Base-by-base conservation (phyloP, 2,797 vertebrate species). In the Pseudopleuronectes americanus region DNA sequence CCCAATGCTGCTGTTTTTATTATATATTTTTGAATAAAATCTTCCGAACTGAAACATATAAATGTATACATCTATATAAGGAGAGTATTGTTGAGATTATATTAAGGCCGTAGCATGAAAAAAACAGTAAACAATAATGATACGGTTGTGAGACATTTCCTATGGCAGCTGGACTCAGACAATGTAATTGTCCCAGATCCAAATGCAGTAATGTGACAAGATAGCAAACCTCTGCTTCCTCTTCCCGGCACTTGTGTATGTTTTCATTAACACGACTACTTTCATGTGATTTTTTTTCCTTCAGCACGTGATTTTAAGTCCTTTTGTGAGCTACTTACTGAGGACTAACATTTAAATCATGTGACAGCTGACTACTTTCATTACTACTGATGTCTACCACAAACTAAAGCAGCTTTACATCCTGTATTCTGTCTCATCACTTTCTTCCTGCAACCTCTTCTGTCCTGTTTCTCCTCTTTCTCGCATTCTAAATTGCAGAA, bases 401-500 rank as follows among this genome's bases (percentile, higher is more conserved):
- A 83, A 73, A 75, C 19, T 9, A 77, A 56, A 38, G 75, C 51
- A 67, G 47, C 66, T 77, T 80, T 85, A 87, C 74, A 84, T 78
- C 66, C 64, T 57, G 21, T 56, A 73, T 69, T 83, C 60, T 59
- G 84, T 85, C 76, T 83, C 64, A 77, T 81, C 43, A 68, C 83
- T 54, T 60, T 68, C 67, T 59, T 72, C 53, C 71, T 33, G 33
- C 68, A 63, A 52, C 64, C 41, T 23, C 53, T 69, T 70, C 36
- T 60, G 51, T 63, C 24, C 28, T 28, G n/a, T 52, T 31, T 66
- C 64, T 33, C 12, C 24, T 7, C 12, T 55, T 16, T 48, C 52
- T 75, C 67, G 71, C 69, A 79, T 79, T 80, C 65, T 77, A 24
- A 80, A 74, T 47, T 76, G 28, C 56, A 81, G 56, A 57, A 24